Evolutionary conservation across 2,888 invertebrate genomes (phyloP), one percentile per base, ranked within the genome.

Genomic region (Drosophila pseudotalamancana): DNA sequence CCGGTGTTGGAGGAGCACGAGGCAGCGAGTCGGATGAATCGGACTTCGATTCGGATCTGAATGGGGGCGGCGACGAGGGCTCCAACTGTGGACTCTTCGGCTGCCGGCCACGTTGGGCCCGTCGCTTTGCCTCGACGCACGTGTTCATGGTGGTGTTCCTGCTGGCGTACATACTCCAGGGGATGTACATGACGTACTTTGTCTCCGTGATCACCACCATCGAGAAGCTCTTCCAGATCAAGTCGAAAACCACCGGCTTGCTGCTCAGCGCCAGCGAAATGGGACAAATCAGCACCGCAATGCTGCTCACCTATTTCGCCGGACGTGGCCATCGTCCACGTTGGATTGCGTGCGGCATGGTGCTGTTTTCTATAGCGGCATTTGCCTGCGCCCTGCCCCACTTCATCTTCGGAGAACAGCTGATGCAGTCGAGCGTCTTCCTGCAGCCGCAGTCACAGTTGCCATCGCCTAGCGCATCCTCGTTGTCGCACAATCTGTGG

Each of bases 121-220:
- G 96, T 81, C 93, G 93, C 43, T 95, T 97, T 88, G 96, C 97
- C 62, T 97, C 97, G 61, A 97, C 97, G 77, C 95, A 97, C 89
- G 95, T 96, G 66, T 98, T 98, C 92, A 94, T 98, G 92, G 94
- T 96, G 88, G 96, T 96, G 45, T 98, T 97, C 91, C 94, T 97
- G 87, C 93, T 96, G 82, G 96, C 97, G 50, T 97, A 97, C 95
- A 96, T 97, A 66, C 92, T 95, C 59, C 95, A 95, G 92, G 98
- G 98, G 65, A 97, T 97, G 96, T 97, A 96, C 92, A 96, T 96
- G 92, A 97, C 98, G 35, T 98, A 98, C 91, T 97, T 98, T 91
- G 97, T 97, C 60, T 97, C 97, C 90, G 97, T 97, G 75, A 97
- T 97, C 88, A 98, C 98, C 57, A 98, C 97, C 27, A 95, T 98